Evolutionary conservation across 1,140 invertebrate genomes (phyloP).

Genomic region (Episyrphus balteatus): DNA sequence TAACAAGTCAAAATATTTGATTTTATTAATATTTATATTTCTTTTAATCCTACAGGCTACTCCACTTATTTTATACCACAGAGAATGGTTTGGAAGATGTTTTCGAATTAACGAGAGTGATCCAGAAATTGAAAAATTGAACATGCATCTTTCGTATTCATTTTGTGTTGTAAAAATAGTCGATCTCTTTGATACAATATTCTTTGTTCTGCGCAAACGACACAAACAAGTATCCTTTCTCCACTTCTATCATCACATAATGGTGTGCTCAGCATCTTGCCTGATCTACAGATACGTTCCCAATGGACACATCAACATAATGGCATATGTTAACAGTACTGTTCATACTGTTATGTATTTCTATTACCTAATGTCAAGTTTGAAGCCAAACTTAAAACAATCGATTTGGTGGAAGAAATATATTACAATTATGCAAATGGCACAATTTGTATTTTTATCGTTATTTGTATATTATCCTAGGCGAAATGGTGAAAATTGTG

Average conservation of each 20-base stretch:
- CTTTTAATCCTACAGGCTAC: too few species aligned
- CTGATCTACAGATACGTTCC: slow-evolving; percentile 3
- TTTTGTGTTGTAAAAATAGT: slow-evolving; percentile 42
- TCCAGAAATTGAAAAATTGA: not conserved
- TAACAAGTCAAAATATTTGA: too few species aligned
- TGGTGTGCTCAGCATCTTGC: slow-evolving; percentile 8
- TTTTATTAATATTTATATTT: too few species aligned
- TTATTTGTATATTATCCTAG: not conserved
- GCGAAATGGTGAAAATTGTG: not conserved
- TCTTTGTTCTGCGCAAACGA: slow-evolving; percentile 66
- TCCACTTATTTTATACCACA: too few species aligned
- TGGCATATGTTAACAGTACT: slow-evolving; percentile 59
- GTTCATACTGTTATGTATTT: slow-evolving; percentile 69
- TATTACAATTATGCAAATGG: slow-evolving; percentile 62
- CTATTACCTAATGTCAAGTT: slow-evolving; percentile 57
- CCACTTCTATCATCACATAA: slow-evolving; percentile 60
- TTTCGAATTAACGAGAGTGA: not conserved
- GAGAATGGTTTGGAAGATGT: not conserved
- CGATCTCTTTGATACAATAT: slow-evolving; percentile 49
- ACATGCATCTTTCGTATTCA: not conserved
- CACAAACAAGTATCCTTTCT: slow-evolving; percentile 64
- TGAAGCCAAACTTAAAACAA: slow-evolving; percentile 49
- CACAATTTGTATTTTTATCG: slow-evolving; percentile 57
- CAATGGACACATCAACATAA: slow-evolving; percentile 51
- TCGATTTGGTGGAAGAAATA: slow-evolving; percentile 73